These are phyloP conservation scores for Arion vulgaris DNA, from an alignment of 1,140 invertebrate species.

Conservation along the genomic window DNA sequence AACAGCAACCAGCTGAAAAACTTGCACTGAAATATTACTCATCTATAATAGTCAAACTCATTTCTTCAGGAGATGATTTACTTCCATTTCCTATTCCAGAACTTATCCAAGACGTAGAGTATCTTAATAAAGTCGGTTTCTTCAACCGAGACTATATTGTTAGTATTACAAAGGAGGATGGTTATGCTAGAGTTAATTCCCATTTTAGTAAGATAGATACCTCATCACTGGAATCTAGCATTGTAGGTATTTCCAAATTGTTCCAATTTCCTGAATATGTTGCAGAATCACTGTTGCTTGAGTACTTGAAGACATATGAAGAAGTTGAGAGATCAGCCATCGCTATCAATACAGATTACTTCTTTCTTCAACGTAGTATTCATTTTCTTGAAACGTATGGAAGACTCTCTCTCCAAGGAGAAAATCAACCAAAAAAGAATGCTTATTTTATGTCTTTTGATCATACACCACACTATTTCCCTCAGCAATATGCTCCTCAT, in stretches of 20 bases:
- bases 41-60: neutral
- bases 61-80: neutral
- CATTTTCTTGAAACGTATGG: neutral
- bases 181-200: neutral
- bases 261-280: neutral
- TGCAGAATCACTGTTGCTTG: neutral
- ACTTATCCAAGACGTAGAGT: neutral
- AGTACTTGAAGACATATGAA: neutral
- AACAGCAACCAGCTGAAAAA: neutral
- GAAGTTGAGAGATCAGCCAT: neutral
- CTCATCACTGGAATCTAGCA: neutral
- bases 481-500: neutral
- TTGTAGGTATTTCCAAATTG: neutral
- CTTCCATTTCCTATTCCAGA: neutral
- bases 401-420: neutral
- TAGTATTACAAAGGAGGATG: neutral
- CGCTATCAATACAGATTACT: neutral
- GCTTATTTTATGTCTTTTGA: neutral
- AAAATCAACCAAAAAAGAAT: neutral
- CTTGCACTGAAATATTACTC: neutral
- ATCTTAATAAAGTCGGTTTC: neutral
- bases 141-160: neutral
- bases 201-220: neutral
- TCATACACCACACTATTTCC: neutral
- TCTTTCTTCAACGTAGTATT: neutral